Evolutionary conservation across 2,888 invertebrate genomes (phyloP).

Genomic region (Hemicrepidius hirtus): DNA sequence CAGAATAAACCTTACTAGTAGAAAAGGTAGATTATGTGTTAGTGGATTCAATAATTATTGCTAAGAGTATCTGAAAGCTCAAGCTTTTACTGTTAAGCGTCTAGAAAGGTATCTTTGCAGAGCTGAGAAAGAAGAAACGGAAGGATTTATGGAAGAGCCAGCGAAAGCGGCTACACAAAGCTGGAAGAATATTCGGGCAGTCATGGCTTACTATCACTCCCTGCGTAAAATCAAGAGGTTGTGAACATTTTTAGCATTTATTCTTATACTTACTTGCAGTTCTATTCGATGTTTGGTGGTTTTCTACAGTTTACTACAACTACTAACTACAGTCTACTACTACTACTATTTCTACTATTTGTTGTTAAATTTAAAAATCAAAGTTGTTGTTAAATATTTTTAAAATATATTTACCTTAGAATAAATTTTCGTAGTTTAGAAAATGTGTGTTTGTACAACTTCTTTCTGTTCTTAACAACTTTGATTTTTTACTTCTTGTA

Average conservation of each 20-base stretch:
- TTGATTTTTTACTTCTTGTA: slow-evolving; percentile 40
- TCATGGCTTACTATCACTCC: slow-evolving; percentile 92
- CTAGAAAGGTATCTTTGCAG: slow-evolving; percentile 57
- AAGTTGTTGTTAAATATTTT: slow-evolving; percentile 17
- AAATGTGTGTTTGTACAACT: too few relatives aligned
- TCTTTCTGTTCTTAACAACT: too few relatives aligned
- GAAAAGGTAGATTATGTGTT: neutral
- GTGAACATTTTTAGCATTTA: slow-evolving; percentile 50
- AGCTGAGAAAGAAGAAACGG: slow-evolving; percentile 55
- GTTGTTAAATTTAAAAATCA: slow-evolving; percentile 40
- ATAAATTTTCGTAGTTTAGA: too few relatives aligned
- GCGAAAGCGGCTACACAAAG: slow-evolving; percentile 76
- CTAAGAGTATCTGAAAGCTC: too few relatives aligned
- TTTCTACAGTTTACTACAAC: slow-evolving; percentile 51
- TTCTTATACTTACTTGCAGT: slow-evolving; percentile 56
- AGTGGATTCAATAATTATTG: too few relatives aligned
- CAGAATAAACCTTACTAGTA: too few relatives aligned
- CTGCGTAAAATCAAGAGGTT: slow-evolving; percentile 94
- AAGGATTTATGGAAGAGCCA: slow-evolving; percentile 58
- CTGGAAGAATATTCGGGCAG: slow-evolving; percentile 91
- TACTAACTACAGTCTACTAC: slow-evolving; percentile 49
- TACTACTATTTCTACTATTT: slow-evolving; percentile 48
- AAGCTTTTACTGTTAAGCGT: slow-evolving; percentile 26
- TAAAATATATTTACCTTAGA: too few relatives aligned
- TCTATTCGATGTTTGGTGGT: slow-evolving; percentile 55